Conservation (phyloP, 2,797 vertebrate genomes). For the Lates japonicus region DNA sequence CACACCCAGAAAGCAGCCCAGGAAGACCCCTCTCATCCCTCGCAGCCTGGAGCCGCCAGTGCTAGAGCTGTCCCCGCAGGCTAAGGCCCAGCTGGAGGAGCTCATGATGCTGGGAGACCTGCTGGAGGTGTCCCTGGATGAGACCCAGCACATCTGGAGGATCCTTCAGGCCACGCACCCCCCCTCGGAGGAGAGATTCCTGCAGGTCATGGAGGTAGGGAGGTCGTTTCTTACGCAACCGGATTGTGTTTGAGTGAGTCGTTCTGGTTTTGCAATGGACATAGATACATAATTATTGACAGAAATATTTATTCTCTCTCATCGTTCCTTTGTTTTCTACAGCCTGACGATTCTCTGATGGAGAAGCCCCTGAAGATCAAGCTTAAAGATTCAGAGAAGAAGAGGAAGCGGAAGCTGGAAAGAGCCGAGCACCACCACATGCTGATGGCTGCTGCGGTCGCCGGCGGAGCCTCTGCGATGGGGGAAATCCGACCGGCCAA, state of each 20-base stretch:
- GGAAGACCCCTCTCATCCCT: conserved; percentile 96
- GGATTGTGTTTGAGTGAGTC: background rate
- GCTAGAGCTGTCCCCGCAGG: conserved; percentile 92
- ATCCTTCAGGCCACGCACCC: conserved; percentile 98
- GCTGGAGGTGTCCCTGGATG: conserved; percentile 97
- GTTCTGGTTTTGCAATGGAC: background rate
- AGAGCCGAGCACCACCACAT: conserved; percentile 92
- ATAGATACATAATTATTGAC: background rate
- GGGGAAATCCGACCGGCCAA: conserved; percentile 87
- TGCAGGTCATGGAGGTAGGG: conserved; percentile 97
- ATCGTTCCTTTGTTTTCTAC: background rate
- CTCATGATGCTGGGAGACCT: conserved; percentile 99
- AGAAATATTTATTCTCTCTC: background rate
- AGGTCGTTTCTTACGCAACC: conserved; percentile 54
- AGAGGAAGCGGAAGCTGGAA: conserved; percentile 95
- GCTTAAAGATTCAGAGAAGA: conserved; percentile 95
- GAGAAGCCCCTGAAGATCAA: conserved; percentile 96
- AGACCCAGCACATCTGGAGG: conserved; percentile 99
- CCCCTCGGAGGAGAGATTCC: conserved; percentile 95
- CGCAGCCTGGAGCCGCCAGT: conserved; percentile 97
- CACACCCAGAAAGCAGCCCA: conserved; percentile 95
- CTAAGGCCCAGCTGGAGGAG: conserved; percentile 95
- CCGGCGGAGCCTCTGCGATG: conserved; percentile 72
- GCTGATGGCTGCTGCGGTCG: conserved; percentile 81
- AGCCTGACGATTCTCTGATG: conserved; percentile 93